Percentiles rank a stretch among this genome's conserved stretches.
Conservation (phyloP, 2,113 vertebrate genomes). For the Gymnarchus niloticus region DNA sequence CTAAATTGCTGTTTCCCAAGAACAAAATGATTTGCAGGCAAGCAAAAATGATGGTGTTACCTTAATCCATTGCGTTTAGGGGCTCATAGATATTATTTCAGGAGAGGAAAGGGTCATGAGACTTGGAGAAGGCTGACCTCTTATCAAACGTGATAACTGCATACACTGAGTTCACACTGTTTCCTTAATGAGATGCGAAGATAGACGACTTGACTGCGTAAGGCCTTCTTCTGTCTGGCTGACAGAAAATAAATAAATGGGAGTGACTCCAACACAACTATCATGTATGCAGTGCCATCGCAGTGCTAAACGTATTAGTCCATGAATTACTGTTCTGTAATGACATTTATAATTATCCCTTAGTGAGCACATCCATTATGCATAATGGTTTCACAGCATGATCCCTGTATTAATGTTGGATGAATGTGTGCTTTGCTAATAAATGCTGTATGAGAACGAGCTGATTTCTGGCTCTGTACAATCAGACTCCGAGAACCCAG, state of each 20-base stretch:
- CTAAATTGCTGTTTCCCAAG: background rate
- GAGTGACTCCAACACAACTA: background rate
- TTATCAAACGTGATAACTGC: slow-evolving; percentile 36
- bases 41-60: background rate
- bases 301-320: slow-evolving; percentile 6
- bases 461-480: background rate
- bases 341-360: slow-evolving; percentile 34
- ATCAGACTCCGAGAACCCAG: background rate
- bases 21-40: background rate
- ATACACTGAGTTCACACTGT: slow-evolving; percentile 33
- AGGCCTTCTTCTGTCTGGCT: slow-evolving; percentile 17
- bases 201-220: slow-evolving; percentile 10
- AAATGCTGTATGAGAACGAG: slow-evolving; percentile 5
- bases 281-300: background rate
- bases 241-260: slow-evolving; percentile 19
- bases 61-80: slow-evolving; percentile 22
- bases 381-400: slow-evolving; percentile 30
- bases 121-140: slow-evolving; percentile 19
- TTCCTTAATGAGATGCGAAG: slow-evolving; percentile 29
- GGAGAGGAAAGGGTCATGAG: slow-evolving; percentile 21
- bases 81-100: slow-evolving; percentile 18
- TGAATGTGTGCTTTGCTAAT: slow-evolving; percentile 22
- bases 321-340: slow-evolving; percentile 28
- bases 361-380: slow-evolving; percentile 18
- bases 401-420: slow-evolving; percentile 3